These are phyloP conservation scores for Sinocyclocheilus maitianheensis DNA, from an alignment of 2,113 vertebrate genomes.

Conservation along the genomic window DNA sequence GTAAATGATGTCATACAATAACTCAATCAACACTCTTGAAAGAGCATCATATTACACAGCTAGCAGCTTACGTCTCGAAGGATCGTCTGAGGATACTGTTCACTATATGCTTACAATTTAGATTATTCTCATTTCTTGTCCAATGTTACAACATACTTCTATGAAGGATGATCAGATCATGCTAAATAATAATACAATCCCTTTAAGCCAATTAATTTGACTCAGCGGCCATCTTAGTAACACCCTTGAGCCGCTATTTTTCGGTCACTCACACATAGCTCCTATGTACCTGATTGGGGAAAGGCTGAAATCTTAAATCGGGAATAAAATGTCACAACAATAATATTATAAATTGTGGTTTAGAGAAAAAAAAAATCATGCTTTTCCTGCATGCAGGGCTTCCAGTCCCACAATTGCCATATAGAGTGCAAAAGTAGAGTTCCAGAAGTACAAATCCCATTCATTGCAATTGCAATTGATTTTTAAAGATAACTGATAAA, in stretches of 20 bases:
- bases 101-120: neutral
- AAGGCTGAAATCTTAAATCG: neutral
- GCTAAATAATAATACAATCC: no score
- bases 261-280: neutral
- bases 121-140: neutral
- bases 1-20: conserved; percentile 28
- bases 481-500: no score
- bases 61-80: neutral
- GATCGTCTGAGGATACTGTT: neutral
- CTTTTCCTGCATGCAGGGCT: neutral
- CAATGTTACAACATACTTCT: neutral
- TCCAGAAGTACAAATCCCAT: no score
- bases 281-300: neutral
- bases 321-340: neutral
- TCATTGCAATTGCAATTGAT: no score
- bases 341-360: neutral
- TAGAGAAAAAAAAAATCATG: neutral
- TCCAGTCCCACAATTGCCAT: neutral
- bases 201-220: neutral
- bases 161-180: neutral
- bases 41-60: conserved; percentile 21
- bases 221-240: neutral
- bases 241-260: neutral
- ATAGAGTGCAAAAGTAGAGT: neutral
- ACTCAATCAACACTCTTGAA: conserved; percentile 15